These are phyloP conservation scores for Hydroisotoma schaefferi DNA, from an alignment of 2,888 invertebrate genomes.

Conservation along the genomic window DNA sequence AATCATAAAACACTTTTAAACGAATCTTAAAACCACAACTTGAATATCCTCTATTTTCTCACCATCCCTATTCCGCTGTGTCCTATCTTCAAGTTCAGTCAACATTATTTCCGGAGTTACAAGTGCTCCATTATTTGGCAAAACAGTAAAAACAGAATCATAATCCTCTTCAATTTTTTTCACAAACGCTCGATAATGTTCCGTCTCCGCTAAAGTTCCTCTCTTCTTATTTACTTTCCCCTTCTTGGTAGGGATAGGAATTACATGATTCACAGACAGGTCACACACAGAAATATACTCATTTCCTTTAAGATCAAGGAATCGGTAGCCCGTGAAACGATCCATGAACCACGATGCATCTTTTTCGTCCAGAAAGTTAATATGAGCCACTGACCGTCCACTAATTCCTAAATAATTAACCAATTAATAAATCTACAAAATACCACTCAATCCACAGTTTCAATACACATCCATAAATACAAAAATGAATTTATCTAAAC, in stretches of 20 bases:
- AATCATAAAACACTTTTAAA: too few species aligned
- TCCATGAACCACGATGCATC: slow-evolving; percentile 8
- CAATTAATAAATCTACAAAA: neutral
- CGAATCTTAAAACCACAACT: too few species aligned
- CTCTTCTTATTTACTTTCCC: neutral
- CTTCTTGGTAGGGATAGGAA: neutral
- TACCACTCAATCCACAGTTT: neutral
- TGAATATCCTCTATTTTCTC: too few species aligned
- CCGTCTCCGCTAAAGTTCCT: slow-evolving; percentile 1
- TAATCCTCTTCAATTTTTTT: neutral
- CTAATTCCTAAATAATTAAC: slow-evolving; percentile 1
- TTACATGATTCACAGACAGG: neutral
- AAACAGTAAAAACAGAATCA: too few species aligned
- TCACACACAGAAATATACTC: neutral
- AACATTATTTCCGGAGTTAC: slow-evolving; percentile 6
- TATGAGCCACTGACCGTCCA: slow-evolving; percentile 2
- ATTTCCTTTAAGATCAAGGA: neutral
- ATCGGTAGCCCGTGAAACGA: slow-evolving; percentile 3
- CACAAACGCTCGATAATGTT: slow-evolving; percentile 2
- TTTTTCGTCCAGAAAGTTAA: slow-evolving; percentile 5
- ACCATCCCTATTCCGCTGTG: neutral
- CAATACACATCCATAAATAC: neutral
- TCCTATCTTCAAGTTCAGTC: slow-evolving; percentile 1
- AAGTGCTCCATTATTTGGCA: neutral
- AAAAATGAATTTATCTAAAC: neutral